phyloP scores from a whole-genome alignment of 1,140 invertebrate genomes.

The Brachionus sp. region DNA sequence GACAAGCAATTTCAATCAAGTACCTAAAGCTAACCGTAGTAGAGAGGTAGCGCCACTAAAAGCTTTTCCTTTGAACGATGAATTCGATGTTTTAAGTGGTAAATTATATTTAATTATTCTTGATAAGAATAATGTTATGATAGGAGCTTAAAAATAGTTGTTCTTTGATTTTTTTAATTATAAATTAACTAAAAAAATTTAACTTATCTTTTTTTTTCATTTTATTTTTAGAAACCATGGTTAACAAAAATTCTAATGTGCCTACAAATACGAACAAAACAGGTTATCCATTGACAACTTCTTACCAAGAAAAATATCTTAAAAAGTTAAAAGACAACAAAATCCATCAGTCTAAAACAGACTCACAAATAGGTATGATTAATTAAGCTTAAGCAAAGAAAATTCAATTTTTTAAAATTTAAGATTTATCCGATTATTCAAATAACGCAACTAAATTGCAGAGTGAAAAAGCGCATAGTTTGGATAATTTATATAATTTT shows the following conservation, averaged over 20 bases:
- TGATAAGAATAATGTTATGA: constrained; percentile 7
- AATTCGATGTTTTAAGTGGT: constrained; percentile 17
- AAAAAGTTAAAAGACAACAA: constrained; percentile 41
- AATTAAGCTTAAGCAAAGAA: neutral
- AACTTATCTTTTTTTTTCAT: neutral
- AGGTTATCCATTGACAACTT: constrained; percentile 12
- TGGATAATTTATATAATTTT: constrained; percentile 41
- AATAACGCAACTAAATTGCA: constrained; percentile 6
- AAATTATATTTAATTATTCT: neutral
- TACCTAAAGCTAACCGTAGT: neutral
- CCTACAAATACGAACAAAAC: constrained; percentile 1
- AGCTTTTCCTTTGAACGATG: constrained; percentile 43
- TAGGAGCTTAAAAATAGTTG: neutral
- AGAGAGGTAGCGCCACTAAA: constrained; percentile 40
- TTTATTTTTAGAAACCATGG: neutral
- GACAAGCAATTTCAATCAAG: neutral
- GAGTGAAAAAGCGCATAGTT: constrained; percentile 21
- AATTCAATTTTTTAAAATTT: neutral
- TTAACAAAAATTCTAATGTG: neutral
- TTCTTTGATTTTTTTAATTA: neutral
- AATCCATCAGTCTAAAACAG: constrained; percentile 21
- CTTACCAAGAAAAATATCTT: constrained; percentile 44
- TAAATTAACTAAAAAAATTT: neutral
- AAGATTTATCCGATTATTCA: constrained; percentile 27
- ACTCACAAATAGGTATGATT: constrained; percentile 24